Evolutionary conservation across 2,888 invertebrate genomes (phyloP), one percentile per base, ranked within the genome.

Genomic region (Monoplex corrugatus): DNA sequence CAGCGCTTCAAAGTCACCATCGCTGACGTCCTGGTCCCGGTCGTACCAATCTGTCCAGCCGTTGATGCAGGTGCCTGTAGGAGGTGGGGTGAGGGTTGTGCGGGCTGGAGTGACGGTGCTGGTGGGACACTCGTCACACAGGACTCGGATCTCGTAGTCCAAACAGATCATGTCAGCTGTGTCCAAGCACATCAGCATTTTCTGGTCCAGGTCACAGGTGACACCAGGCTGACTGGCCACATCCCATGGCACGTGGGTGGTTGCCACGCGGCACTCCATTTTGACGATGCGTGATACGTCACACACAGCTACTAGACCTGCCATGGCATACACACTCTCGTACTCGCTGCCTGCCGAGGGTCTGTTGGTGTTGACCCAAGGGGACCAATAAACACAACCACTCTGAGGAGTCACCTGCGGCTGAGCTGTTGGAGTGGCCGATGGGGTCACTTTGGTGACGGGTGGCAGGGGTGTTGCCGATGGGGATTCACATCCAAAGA

Each of bases 131-230:
- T 91, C 89, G 50, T 97, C 96, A 90, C 96, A 96, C 63, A 93
- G 94, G 86, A 95, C 94, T 57, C 95, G 89, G 35, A 96, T 93
- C 93, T 96, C 95, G 91, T 95, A 95, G 90, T 96, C 95, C 10
- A 92, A 90, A 90, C 88, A 88, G 38, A 83, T 68, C 6, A 93
- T 92, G 63, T 92, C 92, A 8, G 93, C 90, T 6, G 92, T 92
- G 89, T 95, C 96, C 88, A 95, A 96, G 94, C 98, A 98, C 8
- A 97, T 96, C 0, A 98, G 96, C 84, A 75, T 82, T 87, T 94
- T 93, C 40, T 93, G 93, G 89, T 90, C 89, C 89, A 93, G 89
- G 83, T 92, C 91, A 57, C 92, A 93, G 32, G 86, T 86, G n/a
- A 86, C 86, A 43, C 63, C 86, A 1, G 68, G 78, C 88, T 94